Conservation (phyloP, 92 coral and sea anemone genomes). For the Porites rus region DNA sequence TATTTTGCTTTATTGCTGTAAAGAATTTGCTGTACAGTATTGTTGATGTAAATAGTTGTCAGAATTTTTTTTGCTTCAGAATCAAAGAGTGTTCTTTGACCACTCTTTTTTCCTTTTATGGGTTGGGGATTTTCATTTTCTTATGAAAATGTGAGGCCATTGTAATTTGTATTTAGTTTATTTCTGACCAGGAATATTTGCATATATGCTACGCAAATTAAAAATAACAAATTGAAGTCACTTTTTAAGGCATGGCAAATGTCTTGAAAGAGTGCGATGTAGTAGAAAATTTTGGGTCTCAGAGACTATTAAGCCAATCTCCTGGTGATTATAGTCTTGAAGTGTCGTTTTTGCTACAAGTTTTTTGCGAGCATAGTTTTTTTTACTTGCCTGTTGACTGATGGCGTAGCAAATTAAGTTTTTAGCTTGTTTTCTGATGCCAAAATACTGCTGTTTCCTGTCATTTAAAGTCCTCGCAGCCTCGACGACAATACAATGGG, state of each 20-base stretch:
- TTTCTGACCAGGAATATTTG: not conserved
- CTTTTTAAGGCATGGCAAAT: not conserved
- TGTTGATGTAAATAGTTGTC: slow-evolving; percentile 24
- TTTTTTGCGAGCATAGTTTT: too few relatives aligned
- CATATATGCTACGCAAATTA: not conserved
- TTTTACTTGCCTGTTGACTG: too few relatives aligned
- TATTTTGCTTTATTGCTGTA: not conserved
- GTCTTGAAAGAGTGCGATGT: not conserved
- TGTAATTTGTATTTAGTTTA: not conserved
- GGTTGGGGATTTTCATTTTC: not conserved
- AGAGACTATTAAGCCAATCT: too few relatives aligned
- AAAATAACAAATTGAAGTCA: not conserved
- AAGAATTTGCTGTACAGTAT: slow-evolving; percentile 11
- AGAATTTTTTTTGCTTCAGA: not conserved
- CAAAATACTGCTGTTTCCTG: not conserved
- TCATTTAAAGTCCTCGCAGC: too few relatives aligned
- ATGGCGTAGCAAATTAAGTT: too few relatives aligned
- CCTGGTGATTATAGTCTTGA: too few relatives aligned
- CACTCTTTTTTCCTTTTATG: not conserved
- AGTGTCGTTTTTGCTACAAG: too few relatives aligned
- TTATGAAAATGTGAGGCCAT: not conserved
- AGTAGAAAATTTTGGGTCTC: too few relatives aligned
- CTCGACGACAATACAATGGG: too few relatives aligned
- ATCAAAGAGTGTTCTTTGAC: not conserved
- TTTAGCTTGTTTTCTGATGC: not conserved